Percentiles rank a stretch among this genome's conserved stretches.
These are phyloP conservation scores for Sturmia bella DNA, from an alignment of 2,888 invertebrate species.

Conservation along the genomic window DNA sequence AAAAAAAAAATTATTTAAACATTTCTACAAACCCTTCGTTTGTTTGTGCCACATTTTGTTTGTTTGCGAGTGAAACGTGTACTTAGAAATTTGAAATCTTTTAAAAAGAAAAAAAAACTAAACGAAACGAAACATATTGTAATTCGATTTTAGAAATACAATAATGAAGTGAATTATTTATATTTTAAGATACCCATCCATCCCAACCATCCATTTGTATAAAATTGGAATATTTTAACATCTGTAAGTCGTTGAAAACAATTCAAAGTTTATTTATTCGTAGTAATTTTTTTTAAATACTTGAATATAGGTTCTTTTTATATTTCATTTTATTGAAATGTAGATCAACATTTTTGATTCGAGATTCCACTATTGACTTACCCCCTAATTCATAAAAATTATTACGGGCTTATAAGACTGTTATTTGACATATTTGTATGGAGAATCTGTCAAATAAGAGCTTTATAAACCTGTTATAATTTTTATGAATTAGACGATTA, in stretches of 20 bases:
- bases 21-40: slow-evolving; percentile 9
- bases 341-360: no score
- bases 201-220: not conserved
- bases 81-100: slow-evolving; percentile 14
- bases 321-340: no score
- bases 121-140: no score
- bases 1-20: slow-evolving; percentile 6
- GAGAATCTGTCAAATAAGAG: no score
- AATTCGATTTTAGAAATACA: slow-evolving; percentile 17
- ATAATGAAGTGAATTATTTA: slow-evolving; percentile 62
- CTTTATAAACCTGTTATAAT: no score
- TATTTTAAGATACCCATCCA: slow-evolving; percentile 50
- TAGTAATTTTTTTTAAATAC: slow-evolving; percentile 34
- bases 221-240: slow-evolving; percentile 55
- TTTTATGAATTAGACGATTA: no score
- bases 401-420: no score
- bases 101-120: slow-evolving; percentile 13
- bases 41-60: slow-evolving; percentile 5
- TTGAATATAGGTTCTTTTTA: no score
- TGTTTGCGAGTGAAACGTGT: not conserved
- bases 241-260: slow-evolving; percentile 56
- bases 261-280: not conserved
- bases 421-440: no score
- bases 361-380: no score
- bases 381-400: no score